Base-by-base conservation (phyloP, 2,113 vertebrate genomes). In the Ictalurus furcatus region DNA sequence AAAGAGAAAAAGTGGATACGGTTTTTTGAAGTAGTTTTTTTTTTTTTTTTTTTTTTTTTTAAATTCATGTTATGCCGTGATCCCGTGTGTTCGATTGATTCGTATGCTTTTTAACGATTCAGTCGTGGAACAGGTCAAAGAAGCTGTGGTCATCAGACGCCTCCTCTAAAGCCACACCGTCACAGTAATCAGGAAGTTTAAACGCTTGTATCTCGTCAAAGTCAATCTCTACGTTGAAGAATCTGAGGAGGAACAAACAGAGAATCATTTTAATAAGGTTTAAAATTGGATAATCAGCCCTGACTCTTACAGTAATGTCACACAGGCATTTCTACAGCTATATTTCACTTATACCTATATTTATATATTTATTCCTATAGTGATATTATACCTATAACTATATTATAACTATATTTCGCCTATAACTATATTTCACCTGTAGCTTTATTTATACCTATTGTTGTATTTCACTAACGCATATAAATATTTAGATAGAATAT, bases 91-190 rank as follows among this genome's bases (percentile, higher is more conserved):
- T 52, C 44, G 54, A 84, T 54, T 69, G n/a, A 25, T 88, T 78
- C n/a, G 12, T 67, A 1, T 54, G 23, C 28, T 44, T 83, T 90
- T 25, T 48, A 30, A 23, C 1, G 28, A 52, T 76, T 90, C 82
- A 92, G 85, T 92, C 88, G n/a, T 91, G 91, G 83, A 92, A 92
- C 28, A 91, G 87, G 83, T 91, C 91, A 16, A 89, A 92, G 87
- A 92, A 90, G 87, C 88, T 90, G 89, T 91, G 90, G 17, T 88
- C 86, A 0, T 91, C 91, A 19, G 80, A 19, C 12, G 28, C 65
- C 5, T 91, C 85, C 34, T 91, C 91, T 28, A 91, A 82, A 16
- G 59, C 0, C 87, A 84, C 81, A 0, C 54, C 69, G 2, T 90
- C 89, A 34, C 91, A 92, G 65, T 87, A 91, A 78, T 90, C 74